Evolutionary conservation across 2,113 vertebrate species (phyloP), one percentile per base, ranked within the genome.

Genomic region (Paramormyrops kingsleyae): DNA sequence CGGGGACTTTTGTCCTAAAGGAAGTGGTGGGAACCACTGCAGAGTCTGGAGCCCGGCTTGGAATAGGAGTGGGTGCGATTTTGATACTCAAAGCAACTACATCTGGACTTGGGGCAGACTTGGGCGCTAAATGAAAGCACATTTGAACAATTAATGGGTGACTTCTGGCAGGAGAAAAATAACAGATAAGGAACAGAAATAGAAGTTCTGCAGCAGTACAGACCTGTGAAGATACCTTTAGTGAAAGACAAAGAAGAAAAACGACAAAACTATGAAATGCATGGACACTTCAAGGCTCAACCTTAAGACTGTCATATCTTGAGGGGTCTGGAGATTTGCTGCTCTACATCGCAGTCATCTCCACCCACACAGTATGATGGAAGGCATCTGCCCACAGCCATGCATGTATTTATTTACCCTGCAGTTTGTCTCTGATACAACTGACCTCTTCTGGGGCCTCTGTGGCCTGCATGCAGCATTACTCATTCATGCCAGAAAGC

Each of bases 111-210:
- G 94, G 92, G 87, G 94, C 93, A 91, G 94, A 91, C 90, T 92
- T 88, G 59, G 93, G 90, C 90, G 94, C 95, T 96, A 94, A 93
- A 95, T 92, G 92, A 95, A 94, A 94, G 90, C 90, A 94, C 91
- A 94, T 95, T 94, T 92, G 92, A 89, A 66, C 87, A 47, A 83
- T 91, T 91, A 91, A 87, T 52, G 42, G 90, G 21, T 66, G 77
- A 50, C 10, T 92, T 90, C 88, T 90, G 89, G 52, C 24, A 50
- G 47, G 44, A 84, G 24, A 88, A 85, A 90, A 88, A 5, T 92
- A 80, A 89, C 27, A 91, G 80, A 24, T 90, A 9, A 88, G 7
- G 56, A 44, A 13, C 42, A 87, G 70, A 59, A 39, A 47, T 35
- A 86, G 12, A 77, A 62, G 39, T 10, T 46, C 50, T 87, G 39